A percentile compares a stretch with the other conserved stretches of the same genome.
Conservation (phyloP, 2,113 vertebrate species). For the Myodes glareolus region DNA sequence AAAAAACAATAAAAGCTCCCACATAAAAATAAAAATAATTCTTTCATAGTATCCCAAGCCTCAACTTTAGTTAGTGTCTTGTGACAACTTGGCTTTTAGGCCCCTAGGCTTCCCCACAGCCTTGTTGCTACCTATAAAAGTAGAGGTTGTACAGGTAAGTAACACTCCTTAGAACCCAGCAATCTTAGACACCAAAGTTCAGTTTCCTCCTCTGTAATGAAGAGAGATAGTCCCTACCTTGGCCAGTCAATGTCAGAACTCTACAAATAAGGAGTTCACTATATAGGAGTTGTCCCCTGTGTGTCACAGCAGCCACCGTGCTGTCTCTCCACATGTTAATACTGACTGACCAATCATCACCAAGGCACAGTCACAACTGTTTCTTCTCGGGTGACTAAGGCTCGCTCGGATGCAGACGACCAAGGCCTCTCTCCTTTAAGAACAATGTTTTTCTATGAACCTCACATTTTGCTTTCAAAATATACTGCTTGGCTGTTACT, state of each 20-base stretch:
- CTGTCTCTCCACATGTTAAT: not conserved
- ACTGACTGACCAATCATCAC: not conserved
- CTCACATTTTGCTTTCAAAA: conserved; percentile 22
- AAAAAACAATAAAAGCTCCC: not conserved
- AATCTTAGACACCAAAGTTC: not conserved
- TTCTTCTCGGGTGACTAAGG: not conserved
- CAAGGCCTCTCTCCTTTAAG: not conserved
- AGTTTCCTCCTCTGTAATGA: not conserved
- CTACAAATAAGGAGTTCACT: conserved; percentile 18
- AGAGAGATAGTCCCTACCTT: not conserved
- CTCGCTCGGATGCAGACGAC: conserved; percentile 15
- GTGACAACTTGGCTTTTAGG: not conserved
- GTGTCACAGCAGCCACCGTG: not conserved
- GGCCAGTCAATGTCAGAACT: not conserved
- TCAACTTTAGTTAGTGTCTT: conserved; percentile 4
- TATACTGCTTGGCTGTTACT: conserved; percentile 26
- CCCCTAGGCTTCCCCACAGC: not conserved
- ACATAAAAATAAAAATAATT: conserved; percentile 19
- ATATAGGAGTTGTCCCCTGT: not conserved
- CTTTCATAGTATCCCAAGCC: not conserved
- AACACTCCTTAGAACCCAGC: not conserved
- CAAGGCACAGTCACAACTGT: not conserved
- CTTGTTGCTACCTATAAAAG: conserved; percentile 20
- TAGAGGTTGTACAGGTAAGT: not conserved
- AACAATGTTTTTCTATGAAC: conserved; percentile 49